Base-by-base conservation (phyloP, 2,797 vertebrate genomes). In the Eurystomus glaucurus region DNA sequence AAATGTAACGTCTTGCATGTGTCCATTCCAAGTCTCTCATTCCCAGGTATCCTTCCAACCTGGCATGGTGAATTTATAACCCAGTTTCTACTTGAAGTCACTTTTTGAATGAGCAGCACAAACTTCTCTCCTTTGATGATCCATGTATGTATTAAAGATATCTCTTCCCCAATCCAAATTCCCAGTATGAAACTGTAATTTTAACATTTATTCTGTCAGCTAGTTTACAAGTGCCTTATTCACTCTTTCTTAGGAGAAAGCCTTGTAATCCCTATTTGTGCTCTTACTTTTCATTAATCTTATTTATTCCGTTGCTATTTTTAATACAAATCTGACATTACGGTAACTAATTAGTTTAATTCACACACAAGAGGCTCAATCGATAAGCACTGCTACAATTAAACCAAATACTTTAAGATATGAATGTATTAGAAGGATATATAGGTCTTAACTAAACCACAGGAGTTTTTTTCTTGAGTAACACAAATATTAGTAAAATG, bases 1-100 rank as follows among this genome's bases (percentile, higher is more conserved):
- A 14, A 14, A 19, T 10, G 11, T 4, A 1, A 43, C 0, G 0
- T 37, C 35, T 70, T 64, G 33, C 31, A 16, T 6, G 7, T 50
- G 16, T 54, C 58, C 26, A 18, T 12, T 64, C 20, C 57, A 37
- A 64, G 41, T 76, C 52, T 54, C 19, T 25, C 46, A 45, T 76
- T 86, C 28, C 58, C 35, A 70, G 16, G 17, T 46, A 29, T 76
- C 21, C 29, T 66, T 81, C 65, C 35, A 48, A 61, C 8, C 51
- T 43, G 41, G 41, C 26, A 31, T 11, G 11, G 31, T 72, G 58
- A 64, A 52, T 4, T 70, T 52, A 29, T 6, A n/a, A 74, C 52
- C 16, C 0, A 0, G 12, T 52, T 15, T 90, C 33, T 58, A 13
- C 33, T 23, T 55, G 11, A 76, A 69, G 45, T 65, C 28, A 33